phyloP scores from a whole-genome alignment of 1,140 invertebrate species.

The Helicorthomorpha holstii region DNA sequence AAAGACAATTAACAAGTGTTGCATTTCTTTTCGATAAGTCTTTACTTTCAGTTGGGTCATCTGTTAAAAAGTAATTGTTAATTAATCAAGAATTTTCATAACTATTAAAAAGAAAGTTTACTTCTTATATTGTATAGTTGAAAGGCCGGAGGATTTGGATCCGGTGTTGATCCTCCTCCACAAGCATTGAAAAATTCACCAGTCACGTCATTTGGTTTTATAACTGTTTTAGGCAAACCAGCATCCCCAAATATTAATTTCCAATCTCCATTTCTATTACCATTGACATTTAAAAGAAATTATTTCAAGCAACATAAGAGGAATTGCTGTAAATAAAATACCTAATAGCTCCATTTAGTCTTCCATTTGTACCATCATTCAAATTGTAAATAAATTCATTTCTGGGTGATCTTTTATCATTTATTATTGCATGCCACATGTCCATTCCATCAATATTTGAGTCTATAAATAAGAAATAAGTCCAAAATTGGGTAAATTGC shows the following conservation, averaged over 20 bases:
- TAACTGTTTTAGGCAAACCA: neutral
- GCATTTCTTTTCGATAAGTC: neutral
- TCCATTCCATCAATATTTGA: conserved; percentile 20
- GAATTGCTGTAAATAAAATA: neutral
- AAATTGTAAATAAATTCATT: conserved; percentile 28
- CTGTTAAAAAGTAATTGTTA: neutral
- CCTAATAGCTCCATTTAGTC: neutral
- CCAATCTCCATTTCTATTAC: neutral
- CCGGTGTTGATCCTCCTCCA: neutral
- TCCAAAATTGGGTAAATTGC: too few species aligned
- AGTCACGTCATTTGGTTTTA: neutral
- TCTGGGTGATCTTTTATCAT: conserved; percentile 14
- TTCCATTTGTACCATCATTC: conserved; percentile 14
- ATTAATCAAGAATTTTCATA: neutral
- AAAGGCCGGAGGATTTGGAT: neutral
- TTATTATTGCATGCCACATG: conserved; percentile 22
- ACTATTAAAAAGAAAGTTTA: neutral
- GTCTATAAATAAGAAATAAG: conserved; percentile 9
- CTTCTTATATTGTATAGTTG: neutral
- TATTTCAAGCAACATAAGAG: neutral
- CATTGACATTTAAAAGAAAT: neutral
- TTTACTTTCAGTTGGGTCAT: neutral
- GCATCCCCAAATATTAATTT: neutral
- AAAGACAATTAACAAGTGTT: neutral
- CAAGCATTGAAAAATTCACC: neutral